phyloP scores from a whole-genome alignment of 2,888 invertebrate genomes.

The Carabus problematicus region DNA sequence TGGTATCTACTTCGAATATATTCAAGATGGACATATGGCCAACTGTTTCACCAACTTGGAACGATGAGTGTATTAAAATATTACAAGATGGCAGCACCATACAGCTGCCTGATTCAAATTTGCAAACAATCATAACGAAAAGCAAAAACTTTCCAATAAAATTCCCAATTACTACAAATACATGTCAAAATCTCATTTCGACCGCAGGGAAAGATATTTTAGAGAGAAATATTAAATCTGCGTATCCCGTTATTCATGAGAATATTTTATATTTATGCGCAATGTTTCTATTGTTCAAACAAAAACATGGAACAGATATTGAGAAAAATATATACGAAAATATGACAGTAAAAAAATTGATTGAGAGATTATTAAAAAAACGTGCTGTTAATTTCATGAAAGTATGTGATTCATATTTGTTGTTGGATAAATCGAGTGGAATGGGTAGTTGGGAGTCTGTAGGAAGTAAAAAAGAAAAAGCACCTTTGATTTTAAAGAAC shows the following conservation, averaged over 20 bases:
- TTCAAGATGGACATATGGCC: background rate
- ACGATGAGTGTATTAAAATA: background rate
- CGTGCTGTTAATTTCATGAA: constrained; percentile 64
- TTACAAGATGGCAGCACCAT: constrained; percentile 2
- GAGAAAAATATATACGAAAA: constrained; percentile 66
- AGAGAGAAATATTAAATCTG: constrained; percentile 63
- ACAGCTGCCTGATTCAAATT: background rate
- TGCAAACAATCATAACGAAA: constrained; percentile 45
- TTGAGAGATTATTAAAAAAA: constrained; percentile 66
- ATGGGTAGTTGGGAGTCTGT: constrained; percentile 66
- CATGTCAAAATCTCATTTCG: constrained; percentile 50
- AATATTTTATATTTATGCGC: constrained; percentile 68
- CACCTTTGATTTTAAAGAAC: constrained; percentile 63
- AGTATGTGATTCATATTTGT: constrained; percentile 60
- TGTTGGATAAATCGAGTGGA: constrained; percentile 61
- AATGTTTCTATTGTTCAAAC: constrained; percentile 70
- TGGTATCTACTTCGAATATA: too few relatives aligned
- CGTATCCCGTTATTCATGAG: constrained; percentile 74
- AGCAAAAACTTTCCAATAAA: constrained; percentile 57
- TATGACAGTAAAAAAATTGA: constrained; percentile 64
- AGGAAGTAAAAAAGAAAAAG: constrained; percentile 64
- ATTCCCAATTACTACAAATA: constrained; percentile 57
- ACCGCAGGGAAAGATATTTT: constrained; percentile 45
- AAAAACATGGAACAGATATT: constrained; percentile 60
- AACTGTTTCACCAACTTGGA: background rate